Base-by-base conservation (phyloP, 2,113 vertebrate species). In the Burhinus oedicnemus region DNA sequence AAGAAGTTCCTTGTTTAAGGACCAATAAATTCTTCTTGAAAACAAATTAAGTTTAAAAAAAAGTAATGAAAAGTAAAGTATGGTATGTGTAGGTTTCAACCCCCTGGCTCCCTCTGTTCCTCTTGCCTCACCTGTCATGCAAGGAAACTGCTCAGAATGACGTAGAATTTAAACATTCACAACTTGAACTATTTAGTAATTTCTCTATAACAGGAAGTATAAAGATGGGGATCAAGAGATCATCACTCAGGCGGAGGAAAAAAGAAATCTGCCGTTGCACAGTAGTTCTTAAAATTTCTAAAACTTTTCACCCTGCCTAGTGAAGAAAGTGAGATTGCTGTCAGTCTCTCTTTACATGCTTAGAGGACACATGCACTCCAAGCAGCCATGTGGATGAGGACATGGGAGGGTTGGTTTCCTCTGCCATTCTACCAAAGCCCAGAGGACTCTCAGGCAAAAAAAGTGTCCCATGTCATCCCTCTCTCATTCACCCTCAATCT, bases 391-490 rank as follows among this genome's bases (percentile, higher is more conserved):
- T 49, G n/a, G 26, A 32, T 1, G 3, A n/a, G 42, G 9, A 51
- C 5, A 2, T 27, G 26, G 32, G 32, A 65, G 10, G 5, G 21
- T 14, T 64, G 42, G 26, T 22, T 65, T 78, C 40, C 40, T 69
- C 49, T 61, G 34, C 16, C 61, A n/a, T 47, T 52, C 18, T 38
- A 32, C 32, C 38, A 69, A 27, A 74, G 20, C 42, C 30, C 51
- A 65, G 42, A 57, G 20, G 30, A 44, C 22, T 60, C 36, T 61
- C 19, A 57, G 51, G 21, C 18, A 71, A 64, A 42, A 77, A 6
- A 13, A 23, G 27, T 51, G 6, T 55, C 16, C 12, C 32, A 47
- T 4, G 0, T 40, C 21, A 55, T 19, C 1, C 1, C 9, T 45
- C 13, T 82, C 9, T 30, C 45, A 29, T 57, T 83, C 36, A 5